These are phyloP conservation scores for Oreochromis spilurus DNA, from an alignment of 2,113 vertebrate species.

Conservation along the genomic window DNA sequence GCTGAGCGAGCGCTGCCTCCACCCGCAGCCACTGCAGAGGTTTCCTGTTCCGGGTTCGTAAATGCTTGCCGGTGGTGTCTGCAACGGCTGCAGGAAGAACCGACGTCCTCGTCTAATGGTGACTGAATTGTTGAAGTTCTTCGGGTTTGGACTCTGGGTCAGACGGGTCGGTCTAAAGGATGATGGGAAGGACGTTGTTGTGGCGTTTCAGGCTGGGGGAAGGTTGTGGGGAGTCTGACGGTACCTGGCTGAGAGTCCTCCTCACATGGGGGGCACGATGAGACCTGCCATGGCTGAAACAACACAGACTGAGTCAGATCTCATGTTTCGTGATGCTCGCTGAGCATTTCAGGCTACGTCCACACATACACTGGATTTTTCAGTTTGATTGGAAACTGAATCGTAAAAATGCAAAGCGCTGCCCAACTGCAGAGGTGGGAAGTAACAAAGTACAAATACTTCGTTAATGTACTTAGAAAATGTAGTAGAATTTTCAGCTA, in stretches of 20 bases:
- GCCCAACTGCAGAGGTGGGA: neutral
- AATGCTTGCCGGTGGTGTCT: neutral
- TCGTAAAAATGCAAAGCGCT: neutral
- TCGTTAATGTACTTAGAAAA: neutral
- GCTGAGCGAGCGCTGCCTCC: neutral
- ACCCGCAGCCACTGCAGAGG: neutral
- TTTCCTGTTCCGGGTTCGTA: neutral
- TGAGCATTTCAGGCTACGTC: neutral
- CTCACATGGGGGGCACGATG: constrained; percentile 82
- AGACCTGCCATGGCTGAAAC: constrained; percentile 81
- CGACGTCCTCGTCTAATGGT: neutral
- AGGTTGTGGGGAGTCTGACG: neutral
- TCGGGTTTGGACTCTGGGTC: neutral
- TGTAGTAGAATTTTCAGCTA: neutral
- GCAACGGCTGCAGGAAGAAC: neutral
- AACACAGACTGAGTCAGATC: neutral
- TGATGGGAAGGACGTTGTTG: constrained; percentile 14
- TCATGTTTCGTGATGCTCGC: neutral
- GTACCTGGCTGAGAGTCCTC: neutral
- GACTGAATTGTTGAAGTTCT: neutral
- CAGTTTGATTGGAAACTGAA: neutral
- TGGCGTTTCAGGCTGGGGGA: constrained; percentile 2
- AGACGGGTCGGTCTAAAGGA: neutral
- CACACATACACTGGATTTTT: neutral
- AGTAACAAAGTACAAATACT: neutral